Percentiles rank a stretch among this genome's conserved stretches.
These are phyloP conservation scores for Macroglossus sobrinus DNA, from an alignment of 2,113 vertebrate genomes.

Conservation along the genomic window DNA sequence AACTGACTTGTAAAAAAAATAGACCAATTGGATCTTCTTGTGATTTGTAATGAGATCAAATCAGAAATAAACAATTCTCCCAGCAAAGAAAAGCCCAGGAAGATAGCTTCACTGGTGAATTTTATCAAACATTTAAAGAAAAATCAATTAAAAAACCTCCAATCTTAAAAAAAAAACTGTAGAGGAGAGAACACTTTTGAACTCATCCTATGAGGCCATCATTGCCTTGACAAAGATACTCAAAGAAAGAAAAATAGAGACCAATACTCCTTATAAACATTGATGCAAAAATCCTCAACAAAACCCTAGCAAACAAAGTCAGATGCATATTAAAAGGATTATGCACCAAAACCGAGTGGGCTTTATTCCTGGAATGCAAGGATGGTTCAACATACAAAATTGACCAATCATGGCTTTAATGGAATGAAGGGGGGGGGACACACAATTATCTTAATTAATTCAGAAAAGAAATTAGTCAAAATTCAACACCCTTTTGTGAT, in stretches of 20 bases:
- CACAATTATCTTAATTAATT: fast-evolving
- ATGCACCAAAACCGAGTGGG: neutral
- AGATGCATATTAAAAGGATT: neutral
- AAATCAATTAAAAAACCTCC: neutral
- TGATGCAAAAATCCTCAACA: neutral
- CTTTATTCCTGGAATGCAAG: neutral
- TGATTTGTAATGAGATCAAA: too few relatives aligned
- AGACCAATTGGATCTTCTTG: neutral
- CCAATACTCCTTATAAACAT: neutral
- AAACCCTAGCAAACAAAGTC: neutral
- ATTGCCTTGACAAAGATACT: neutral
- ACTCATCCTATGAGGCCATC: neutral
- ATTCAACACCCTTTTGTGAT: neutral
- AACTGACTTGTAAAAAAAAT: neutral
- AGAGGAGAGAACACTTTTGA: neutral
- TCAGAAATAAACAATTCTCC: neutral
- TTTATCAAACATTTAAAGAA: neutral
- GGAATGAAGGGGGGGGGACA: neutral
- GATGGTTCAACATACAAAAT: neutral
- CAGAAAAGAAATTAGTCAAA: neutral
- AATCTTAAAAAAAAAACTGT: neutral
- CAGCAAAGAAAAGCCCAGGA: neutral
- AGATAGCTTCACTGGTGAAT: neutral
- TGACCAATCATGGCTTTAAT: neutral
- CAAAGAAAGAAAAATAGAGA: neutral